A percentile compares a stretch with the other conserved stretches of the same genome.
Conservation (phyloP, 2,113 vertebrate species). For the Ploceus nigricollis region DNA sequence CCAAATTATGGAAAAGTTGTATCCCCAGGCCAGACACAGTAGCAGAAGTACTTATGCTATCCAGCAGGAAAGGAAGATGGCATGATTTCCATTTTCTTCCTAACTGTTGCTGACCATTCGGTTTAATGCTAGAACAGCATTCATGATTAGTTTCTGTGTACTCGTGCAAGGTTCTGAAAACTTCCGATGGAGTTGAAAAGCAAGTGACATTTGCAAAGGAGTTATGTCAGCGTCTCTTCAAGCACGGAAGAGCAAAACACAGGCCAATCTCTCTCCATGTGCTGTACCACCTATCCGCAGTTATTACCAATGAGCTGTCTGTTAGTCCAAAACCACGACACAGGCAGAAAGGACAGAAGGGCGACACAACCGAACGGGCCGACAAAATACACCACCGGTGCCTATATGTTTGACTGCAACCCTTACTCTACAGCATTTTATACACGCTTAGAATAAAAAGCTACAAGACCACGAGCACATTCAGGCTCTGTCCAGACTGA, state of each 20-base stretch:
- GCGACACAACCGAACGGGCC: fast-evolving
- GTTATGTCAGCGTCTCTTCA: neutral
- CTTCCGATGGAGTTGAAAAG: neutral
- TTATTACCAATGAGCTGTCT: neutral
- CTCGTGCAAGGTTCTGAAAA: neutral
- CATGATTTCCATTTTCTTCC: neutral
- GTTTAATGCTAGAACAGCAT: neutral
- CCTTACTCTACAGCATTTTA: no score
- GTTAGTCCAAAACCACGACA: neutral
- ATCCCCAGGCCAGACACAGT: neutral
- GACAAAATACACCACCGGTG: fast-evolving
- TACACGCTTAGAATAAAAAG: neutral
- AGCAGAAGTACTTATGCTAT: neutral
- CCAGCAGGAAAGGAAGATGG: neutral
- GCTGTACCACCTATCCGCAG: neutral
- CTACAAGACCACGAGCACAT: fast-evolving
- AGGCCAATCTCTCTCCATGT: fast-evolving
- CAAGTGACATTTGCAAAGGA: neutral
- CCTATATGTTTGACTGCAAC: fast-evolving
- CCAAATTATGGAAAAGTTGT: neutral
- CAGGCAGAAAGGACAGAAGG: neutral
- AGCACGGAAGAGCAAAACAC: neutral
- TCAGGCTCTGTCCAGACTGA: no score
- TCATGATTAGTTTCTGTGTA: neutral
- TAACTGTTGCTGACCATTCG: fast-evolving